Conservation (phyloP, 2,888 invertebrate genomes). For the Schizaphis graminum region DNA sequence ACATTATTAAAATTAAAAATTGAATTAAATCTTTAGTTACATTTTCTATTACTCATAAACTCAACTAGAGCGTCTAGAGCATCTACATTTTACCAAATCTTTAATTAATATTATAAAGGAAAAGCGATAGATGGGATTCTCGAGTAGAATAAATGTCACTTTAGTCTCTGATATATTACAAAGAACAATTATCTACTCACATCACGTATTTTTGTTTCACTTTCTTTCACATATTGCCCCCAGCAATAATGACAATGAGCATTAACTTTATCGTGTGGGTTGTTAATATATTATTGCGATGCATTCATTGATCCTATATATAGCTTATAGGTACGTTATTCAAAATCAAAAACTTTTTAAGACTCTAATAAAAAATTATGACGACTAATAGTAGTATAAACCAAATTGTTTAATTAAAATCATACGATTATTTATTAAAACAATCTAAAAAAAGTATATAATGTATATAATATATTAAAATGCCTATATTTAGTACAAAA, state of each 20-base stretch:
- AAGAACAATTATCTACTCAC: conserved; percentile 5
- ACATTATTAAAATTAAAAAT: neutral
- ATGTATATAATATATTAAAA: neutral
- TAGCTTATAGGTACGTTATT: neutral
- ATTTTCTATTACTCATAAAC: neutral
- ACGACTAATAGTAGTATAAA: neutral
- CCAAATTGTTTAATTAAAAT: neutral
- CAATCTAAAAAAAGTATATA: neutral
- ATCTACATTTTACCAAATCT: neutral
- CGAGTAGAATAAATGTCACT: neutral
- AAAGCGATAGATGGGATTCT: neutral
- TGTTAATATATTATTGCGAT: neutral
- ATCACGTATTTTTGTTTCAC: conserved; percentile 31
- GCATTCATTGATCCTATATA: neutral
- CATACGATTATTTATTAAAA: neutral
- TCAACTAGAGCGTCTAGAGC: neutral
- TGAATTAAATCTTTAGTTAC: neutral
- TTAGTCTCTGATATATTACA: neutral
- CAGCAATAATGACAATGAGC: neutral
- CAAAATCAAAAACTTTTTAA: neutral
- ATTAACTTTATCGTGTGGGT: neutral
- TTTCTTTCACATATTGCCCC: neutral
- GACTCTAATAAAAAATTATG: neutral
- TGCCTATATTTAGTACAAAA: neutral
- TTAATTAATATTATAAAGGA: neutral